phyloP scores from a whole-genome alignment of 2,888 invertebrate species.

The Sminthurinus aureus region DNA sequence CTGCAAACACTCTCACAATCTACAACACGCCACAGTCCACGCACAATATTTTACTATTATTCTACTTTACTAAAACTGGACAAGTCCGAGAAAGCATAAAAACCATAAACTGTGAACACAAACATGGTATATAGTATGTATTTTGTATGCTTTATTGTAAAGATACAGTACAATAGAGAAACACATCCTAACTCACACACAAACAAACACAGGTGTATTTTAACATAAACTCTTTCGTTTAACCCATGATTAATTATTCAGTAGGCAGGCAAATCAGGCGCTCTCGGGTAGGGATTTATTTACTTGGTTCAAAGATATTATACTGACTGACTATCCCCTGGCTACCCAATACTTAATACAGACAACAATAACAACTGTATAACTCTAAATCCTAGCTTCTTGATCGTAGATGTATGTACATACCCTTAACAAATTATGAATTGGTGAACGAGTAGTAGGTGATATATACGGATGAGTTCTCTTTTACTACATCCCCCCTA shows the following conservation, averaged over 20 bases:
- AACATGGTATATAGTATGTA: neutral
- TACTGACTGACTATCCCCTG: too few species aligned
- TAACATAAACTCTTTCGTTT: slow-evolving; percentile 9
- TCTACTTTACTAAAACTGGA: neutral
- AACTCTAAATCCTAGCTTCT: too few species aligned
- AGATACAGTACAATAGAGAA: neutral
- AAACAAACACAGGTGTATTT: slow-evolving; percentile 6
- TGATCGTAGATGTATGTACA: too few species aligned
- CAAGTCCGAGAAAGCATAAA: neutral
- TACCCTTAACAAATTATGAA: too few species aligned
- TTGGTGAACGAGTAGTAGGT: too few species aligned
- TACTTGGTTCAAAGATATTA: too few species aligned
- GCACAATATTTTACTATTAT: slow-evolving; percentile 3
- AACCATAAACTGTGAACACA: neutral
- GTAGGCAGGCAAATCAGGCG: neutral
- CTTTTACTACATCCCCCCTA: slow-evolving; percentile 1
- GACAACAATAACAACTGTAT: neutral
- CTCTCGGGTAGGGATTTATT: too few species aligned
- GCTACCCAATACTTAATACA: too few species aligned
- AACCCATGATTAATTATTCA: slow-evolving; percentile 20
- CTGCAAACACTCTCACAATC: slow-evolving; percentile 12
- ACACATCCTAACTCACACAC: too few species aligned
- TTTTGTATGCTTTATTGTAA: neutral
- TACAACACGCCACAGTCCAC: slow-evolving; percentile 5
- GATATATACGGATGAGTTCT: too few species aligned